phyloP scores from a whole-genome alignment of 2,797 vertebrate genomes.

The Bovichtus diacanthus region DNA sequence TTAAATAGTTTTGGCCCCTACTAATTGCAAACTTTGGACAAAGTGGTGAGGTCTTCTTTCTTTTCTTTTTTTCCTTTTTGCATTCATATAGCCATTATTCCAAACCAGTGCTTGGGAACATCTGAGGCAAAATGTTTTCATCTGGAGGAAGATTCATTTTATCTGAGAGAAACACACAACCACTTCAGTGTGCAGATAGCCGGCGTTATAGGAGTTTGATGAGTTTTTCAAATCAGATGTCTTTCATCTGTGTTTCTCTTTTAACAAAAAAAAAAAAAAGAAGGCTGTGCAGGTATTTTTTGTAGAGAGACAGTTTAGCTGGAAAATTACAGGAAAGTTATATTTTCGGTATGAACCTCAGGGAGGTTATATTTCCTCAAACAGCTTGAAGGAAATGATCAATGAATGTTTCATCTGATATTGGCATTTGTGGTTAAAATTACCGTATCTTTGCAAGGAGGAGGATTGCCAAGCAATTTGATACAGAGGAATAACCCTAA shows the following conservation, averaged over 20 bases:
- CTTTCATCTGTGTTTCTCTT: background rate
- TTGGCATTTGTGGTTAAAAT: background rate
- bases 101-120: background rate
- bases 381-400: conserved; percentile 12
- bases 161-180: conserved; percentile 22
- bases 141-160: conserved; percentile 15
- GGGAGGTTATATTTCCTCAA: conserved; percentile 7
- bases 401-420: conserved; percentile 1
- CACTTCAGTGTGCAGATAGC: background rate
- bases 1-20: conserved; percentile 13
- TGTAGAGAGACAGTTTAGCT: background rate
- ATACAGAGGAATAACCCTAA: background rate
- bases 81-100: conserved; percentile 10
- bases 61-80: background rate
- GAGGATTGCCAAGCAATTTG: background rate
- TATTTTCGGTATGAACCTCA: background rate
- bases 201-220: conserved; percentile 3
- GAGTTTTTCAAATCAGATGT: conserved; percentile 18
- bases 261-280: background rate
- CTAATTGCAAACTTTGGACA: conserved; percentile 30
- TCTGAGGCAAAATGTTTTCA: conserved; percentile 21
- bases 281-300: background rate
- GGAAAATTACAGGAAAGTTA: conserved; percentile 14
- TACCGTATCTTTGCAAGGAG: too few relatives aligned
- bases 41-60: conserved; percentile 2